Conservation (phyloP, 2,888 invertebrate species). For the Troglohyphantes excavatus region DNA sequence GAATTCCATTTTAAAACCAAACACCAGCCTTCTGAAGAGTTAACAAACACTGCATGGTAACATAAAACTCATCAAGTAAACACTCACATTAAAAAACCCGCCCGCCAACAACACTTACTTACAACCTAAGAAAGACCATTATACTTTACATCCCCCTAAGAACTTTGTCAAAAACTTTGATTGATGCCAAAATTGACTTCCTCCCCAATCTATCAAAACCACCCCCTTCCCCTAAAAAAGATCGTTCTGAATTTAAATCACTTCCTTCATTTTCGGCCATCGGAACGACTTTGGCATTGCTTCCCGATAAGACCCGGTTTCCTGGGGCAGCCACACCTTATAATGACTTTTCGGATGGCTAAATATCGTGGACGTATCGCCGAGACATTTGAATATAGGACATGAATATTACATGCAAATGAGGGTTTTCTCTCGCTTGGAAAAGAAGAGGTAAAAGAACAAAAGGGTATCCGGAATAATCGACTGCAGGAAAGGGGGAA, state of each 20-base stretch:
- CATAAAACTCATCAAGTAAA: too few relatives aligned
- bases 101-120: background rate
- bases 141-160: background rate
- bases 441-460: constrained; percentile 43
- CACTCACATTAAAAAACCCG: too few relatives aligned
- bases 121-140: background rate
- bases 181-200: constrained; percentile 27
- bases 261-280: constrained; percentile 58
- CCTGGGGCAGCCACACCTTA: constrained; percentile 59
- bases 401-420: constrained; percentile 74
- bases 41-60: too few relatives aligned
- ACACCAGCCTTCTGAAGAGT: too few relatives aligned
- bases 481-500: constrained; percentile 37
- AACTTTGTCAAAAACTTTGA: constrained; percentile 18
- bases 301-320: constrained; percentile 32
- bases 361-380: constrained; percentile 59
- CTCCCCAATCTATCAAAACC: background rate
- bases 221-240: background rate
- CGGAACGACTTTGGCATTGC: constrained; percentile 59
- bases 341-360: constrained; percentile 73
- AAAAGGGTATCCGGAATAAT: constrained; percentile 31
- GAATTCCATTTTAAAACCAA: too few relatives aligned
- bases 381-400: constrained; percentile 35
- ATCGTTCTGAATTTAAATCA: constrained; percentile 61
- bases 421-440: background rate